A percentile compares a stretch with the other conserved stretches of the same genome.
These are phyloP conservation scores for Calcarius lapponicus DNA, from an alignment of 2,797 vertebrate genomes.

Conservation along the genomic window DNA sequence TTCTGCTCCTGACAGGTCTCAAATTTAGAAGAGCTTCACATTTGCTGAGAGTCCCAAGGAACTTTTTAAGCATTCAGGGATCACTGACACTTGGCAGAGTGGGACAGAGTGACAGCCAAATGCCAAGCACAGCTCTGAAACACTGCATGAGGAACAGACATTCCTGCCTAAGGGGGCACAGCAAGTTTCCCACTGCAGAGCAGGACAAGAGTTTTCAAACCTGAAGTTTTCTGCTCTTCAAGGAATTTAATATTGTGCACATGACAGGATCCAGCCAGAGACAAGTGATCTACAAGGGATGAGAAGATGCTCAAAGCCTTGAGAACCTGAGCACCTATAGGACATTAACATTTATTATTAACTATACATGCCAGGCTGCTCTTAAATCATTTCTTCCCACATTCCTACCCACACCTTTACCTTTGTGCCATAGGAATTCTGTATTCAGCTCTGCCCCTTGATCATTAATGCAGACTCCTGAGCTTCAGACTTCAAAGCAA, in stretches of 20 bases:
- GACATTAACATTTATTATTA: constrained; percentile 41
- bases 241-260: not conserved
- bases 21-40: not conserved
- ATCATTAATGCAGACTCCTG: constrained; percentile 67
- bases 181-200: not conserved
- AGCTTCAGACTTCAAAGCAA: constrained; percentile 63
- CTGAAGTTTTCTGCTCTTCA: not conserved
- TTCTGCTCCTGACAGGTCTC: constrained; percentile 9
- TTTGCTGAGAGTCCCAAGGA: not conserved
- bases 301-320: not conserved
- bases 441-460: constrained; percentile 33
- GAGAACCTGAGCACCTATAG: not conserved
- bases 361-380: constrained; percentile 15
- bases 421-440: not conserved
- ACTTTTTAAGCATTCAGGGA: constrained; percentile 21
- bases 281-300: not conserved
- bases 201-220: not conserved
- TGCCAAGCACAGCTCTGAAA: not conserved
- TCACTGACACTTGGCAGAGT: constrained; percentile 12
- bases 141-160: not conserved
- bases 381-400: constrained; percentile 29
- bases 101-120: not conserved
- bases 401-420: constrained; percentile 39
- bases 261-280: not conserved
- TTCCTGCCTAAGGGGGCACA: not conserved